Evolutionary conservation across 1,140 invertebrate genomes (phyloP).

Genomic region (Bombus huntii): DNA sequence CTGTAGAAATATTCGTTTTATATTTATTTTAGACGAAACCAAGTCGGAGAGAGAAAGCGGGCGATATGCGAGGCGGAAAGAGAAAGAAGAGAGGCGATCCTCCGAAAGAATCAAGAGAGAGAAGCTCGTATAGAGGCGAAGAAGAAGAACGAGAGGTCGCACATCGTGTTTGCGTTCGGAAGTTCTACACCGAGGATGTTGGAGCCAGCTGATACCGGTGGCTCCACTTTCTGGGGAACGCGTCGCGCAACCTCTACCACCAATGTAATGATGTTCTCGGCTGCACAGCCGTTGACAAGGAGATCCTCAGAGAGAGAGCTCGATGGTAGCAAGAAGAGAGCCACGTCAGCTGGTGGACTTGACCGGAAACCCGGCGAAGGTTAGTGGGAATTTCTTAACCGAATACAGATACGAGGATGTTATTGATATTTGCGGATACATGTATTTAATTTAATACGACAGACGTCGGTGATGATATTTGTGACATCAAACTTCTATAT

Average conservation of each 20-base stretch:
- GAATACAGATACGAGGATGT: neutral
- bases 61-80: constrained; percentile 93
- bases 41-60: constrained; percentile 94
- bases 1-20: neutral
- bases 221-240: constrained; percentile 89
- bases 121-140: constrained; percentile 91
- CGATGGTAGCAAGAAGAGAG: constrained; percentile 91
- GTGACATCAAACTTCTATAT: neutral
- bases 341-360: constrained; percentile 88
- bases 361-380: constrained; percentile 88
- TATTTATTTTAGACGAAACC: constrained; percentile 77
- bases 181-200: constrained; percentile 94
- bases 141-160: constrained; percentile 86
- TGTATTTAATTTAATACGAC: no score
- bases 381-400: constrained; percentile 75
- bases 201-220: constrained; percentile 90
- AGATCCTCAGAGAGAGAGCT: constrained; percentile 92
- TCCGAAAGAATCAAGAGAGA: constrained; percentile 92
- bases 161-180: constrained; percentile 91
- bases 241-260: constrained; percentile 93
- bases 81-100: constrained; percentile 91
- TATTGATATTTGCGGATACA: neutral
- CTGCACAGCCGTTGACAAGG: constrained; percentile 89
- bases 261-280: constrained; percentile 89
- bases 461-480: neutral